Evolutionary conservation across 2,113 vertebrate genomes (phyloP).

Genomic region (Epinephelus fuscoguttatus): DNA sequence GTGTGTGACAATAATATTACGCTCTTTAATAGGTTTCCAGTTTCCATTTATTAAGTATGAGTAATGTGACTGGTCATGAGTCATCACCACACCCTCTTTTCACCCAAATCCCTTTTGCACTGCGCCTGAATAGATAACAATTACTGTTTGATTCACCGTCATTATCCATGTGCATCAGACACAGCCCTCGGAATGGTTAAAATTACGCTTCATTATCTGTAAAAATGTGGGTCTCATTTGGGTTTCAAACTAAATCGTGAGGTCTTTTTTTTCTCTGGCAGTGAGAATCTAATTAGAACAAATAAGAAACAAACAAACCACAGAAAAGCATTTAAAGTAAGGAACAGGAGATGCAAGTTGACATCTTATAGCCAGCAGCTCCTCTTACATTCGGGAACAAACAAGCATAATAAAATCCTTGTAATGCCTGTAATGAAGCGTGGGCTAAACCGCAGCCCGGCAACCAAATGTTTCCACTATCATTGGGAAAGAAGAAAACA

Average conservation of each 20-base stretch:
- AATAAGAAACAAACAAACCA: constrained; percentile 30
- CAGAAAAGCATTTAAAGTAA: constrained; percentile 11
- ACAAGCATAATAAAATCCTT: constrained; percentile 32
- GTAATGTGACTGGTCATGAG: too few species aligned
- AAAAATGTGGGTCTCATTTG: constrained; percentile 5
- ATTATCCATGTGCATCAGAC: neutral
- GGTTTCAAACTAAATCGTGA: neutral
- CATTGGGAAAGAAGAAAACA: constrained; percentile 2
- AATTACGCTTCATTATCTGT: neutral
- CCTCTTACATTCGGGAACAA: constrained; percentile 29
- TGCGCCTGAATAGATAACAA: neutral
- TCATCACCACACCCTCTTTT: too few species aligned
- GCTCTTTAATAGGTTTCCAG: too few species aligned
- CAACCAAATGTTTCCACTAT: constrained; percentile 41
- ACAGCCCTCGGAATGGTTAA: neutral
- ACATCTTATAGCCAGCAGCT: constrained; percentile 47
- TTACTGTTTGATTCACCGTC: neutral
- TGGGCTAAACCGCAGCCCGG: constrained; percentile 5
- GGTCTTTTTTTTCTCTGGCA: neutral
- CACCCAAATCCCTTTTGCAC: too few species aligned
- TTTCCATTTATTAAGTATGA: too few species aligned
- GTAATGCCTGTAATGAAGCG: constrained; percentile 39
- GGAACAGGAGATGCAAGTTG: constrained; percentile 17
- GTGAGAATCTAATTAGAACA: constrained; percentile 17
- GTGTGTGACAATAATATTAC: too few species aligned